Base-by-base conservation (phyloP, 2,113 vertebrate species). In the Callorhinus ursinus region DNA sequence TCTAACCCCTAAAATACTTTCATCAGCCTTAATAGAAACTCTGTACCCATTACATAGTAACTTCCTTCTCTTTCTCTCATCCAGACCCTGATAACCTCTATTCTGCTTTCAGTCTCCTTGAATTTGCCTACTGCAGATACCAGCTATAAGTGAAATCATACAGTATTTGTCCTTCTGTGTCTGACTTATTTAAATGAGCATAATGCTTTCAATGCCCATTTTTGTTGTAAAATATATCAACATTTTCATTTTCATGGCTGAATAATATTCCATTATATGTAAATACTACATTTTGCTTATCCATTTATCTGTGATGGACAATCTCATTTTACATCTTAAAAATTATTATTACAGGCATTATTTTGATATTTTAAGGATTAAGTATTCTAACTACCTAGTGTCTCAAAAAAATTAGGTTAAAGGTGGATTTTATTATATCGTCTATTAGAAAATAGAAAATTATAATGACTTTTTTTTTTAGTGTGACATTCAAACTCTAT, bases 391-490 rank as follows among this genome's bases (percentile, higher is more conserved):
- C 42, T 94, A 82, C 6, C 31, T 57, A 82, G 2, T 22, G 10
- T 76, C 79, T 96, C 90, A 93, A 67, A 77, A 93, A 21, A 57
- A 95, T 96, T 95, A 7, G 86, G 74, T 87, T 95, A 97, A 96
- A 0, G 10, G 88, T 96, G 36, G 39, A 19, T 90, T 95, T 93
- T 79, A 51, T 93, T 95, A 86, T 96, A 39, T 0, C 3, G 55
- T 49, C 85, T 76, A 81, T 71, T 79, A 96, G 71, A 83, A 98
- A n/a, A 39, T 49, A 36, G 19, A 74, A 57, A 57, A 46, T 76
- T 49, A 49, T 76, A 97, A 84, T 97, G 84, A 76, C 55, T 69
- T 69, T n/a, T n/a, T 91, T 86, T 85, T 96, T 97, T 95, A 53
- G 76, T 97, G 55, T 94, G 88, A 46, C 83, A 91, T 1, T 97